These are phyloP conservation scores for Campylomormyrus numenius DNA, from an alignment of 2,113 vertebrate genomes.

Conservation along the genomic window DNA sequence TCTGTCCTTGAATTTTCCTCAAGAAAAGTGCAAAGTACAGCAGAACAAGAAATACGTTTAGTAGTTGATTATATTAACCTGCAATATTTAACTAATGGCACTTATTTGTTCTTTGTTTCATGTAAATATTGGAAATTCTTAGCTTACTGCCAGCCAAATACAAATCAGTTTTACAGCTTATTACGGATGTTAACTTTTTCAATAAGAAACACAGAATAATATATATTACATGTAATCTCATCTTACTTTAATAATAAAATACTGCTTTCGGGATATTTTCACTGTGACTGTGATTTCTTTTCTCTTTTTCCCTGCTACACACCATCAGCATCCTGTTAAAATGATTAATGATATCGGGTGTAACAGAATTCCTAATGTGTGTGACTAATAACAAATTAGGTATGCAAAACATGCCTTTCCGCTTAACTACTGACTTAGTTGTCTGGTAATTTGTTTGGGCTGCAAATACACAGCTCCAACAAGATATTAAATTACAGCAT, in stretches of 20 bases:
- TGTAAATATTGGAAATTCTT: not conserved
- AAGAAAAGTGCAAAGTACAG: not conserved
- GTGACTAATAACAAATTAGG: conserved; percentile 32
- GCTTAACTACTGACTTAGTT: conserved; percentile 31
- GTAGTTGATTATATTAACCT: not conserved
- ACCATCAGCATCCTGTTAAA: conserved; percentile 30
- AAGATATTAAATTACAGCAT: conserved; percentile 32
- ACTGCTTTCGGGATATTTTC: not conserved
- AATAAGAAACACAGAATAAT: not conserved
- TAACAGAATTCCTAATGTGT: conserved; percentile 32
- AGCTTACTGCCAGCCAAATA: not conserved
- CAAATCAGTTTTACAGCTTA: not conserved
- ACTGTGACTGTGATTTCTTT: not conserved
- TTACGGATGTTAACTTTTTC: not conserved
- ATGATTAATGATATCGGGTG: conserved; percentile 39
- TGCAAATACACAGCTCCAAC: conserved; percentile 22
- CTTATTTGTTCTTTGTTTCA: not conserved
- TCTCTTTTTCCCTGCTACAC: not conserved
- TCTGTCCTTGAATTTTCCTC: not conserved
- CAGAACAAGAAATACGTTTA: not conserved
- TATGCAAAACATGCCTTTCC: conserved; percentile 31
- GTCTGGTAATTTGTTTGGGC: conserved; percentile 32
- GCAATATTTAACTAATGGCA: not conserved
- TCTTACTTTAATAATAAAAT: not conserved
- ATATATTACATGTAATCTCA: not conserved